Conservation (phyloP, 2,797 vertebrate species). For the Cryptoprocta ferox region DNA sequence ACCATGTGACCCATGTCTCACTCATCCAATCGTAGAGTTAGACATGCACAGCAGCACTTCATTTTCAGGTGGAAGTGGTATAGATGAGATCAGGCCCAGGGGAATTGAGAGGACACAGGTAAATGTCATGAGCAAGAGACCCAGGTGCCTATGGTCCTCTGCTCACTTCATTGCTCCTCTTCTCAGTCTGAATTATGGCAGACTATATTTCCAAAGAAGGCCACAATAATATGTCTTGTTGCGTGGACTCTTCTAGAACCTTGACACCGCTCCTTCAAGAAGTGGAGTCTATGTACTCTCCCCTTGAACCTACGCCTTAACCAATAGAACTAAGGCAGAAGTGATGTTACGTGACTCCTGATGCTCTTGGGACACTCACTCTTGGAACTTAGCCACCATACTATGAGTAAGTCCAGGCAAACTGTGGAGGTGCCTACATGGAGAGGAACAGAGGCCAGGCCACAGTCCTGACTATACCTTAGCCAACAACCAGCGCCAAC, state of each 20-base stretch:
- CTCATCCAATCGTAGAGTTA: background rate
- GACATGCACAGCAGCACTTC: background rate
- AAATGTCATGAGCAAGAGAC: background rate
- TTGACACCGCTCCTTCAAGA: background rate
- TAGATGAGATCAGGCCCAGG: background rate
- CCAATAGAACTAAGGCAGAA: background rate
- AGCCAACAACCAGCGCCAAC: background rate
- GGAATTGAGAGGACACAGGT: background rate
- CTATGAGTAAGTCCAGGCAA: background rate
- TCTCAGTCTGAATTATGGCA: background rate
- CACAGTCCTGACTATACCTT: background rate
- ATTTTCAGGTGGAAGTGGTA: background rate
- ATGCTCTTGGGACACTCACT: background rate
- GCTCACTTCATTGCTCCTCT: background rate
- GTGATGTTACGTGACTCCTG: background rate
- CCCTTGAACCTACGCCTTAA: background rate
- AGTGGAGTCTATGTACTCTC: background rate
- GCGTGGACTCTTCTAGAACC: background rate
- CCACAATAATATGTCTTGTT: background rate
- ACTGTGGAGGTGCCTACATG: background rate
- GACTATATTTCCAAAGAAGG: background rate
- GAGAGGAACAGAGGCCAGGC: background rate
- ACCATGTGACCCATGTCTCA: background rate
- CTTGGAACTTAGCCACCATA: background rate
- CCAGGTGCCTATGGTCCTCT: background rate